Percentiles rank a stretch among this genome's conserved stretches.
phyloP scores from a whole-genome alignment of 2,888 invertebrate genomes.

The Mylabris sibirica region DNA sequence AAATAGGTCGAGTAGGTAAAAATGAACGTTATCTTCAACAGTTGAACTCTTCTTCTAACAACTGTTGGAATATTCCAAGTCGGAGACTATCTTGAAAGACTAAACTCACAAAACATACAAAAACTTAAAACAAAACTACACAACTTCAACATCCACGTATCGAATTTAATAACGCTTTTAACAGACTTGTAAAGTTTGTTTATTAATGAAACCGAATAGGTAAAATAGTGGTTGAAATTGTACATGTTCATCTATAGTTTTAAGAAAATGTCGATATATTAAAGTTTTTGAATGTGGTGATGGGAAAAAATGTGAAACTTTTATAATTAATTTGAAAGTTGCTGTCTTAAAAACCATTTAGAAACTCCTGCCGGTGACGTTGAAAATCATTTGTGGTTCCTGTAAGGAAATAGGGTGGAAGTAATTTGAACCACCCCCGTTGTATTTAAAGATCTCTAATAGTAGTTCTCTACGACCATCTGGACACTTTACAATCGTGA shows the following conservation, averaged over 20 bases:
- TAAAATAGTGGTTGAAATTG: not conserved
- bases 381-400: conserved; percentile 6
- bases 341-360: conserved; percentile 2
- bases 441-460: not conserved
- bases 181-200: not conserved
- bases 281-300: not conserved
- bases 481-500: not conserved
- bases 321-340: conserved; percentile 7
- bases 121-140: not conserved
- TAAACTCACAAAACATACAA: not conserved
- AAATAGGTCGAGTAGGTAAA: not conserved
- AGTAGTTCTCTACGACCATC: not conserved
- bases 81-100: not conserved
- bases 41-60: not conserved
- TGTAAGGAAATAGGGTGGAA: conserved; percentile 8
- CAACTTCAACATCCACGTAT: not conserved
- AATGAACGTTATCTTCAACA: not conserved
- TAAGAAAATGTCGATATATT: too few relatives aligned
- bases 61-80: not conserved
- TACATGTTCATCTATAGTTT: not conserved
- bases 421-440: not conserved
- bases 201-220: not conserved
- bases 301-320: not conserved
- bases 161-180: not conserved
- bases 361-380: conserved; percentile 3